Percentiles rank a stretch among this genome's conserved stretches.
phyloP scores from a whole-genome alignment of 92 coral and sea anemone species.

The Pocillopora meandrina region DNA sequence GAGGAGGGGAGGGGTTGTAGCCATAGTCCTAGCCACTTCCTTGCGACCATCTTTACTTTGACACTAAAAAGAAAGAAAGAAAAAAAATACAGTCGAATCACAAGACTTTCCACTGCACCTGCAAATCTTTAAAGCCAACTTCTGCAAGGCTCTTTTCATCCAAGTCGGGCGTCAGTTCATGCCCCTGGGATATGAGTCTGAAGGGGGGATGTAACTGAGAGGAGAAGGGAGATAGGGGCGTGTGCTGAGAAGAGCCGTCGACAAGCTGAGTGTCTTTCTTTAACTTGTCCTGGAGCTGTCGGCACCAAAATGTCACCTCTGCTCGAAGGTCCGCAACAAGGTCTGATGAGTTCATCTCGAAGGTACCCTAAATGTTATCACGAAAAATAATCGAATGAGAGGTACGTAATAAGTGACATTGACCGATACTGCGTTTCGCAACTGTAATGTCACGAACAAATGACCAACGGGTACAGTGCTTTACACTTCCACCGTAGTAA shows the following conservation, averaged over 20 bases:
- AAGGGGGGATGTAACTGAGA: slow-evolving; percentile 93
- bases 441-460: too few species aligned
- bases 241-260: slow-evolving; percentile 69
- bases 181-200: slow-evolving; percentile 97
- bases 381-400: neutral
- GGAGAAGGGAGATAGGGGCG: slow-evolving; percentile 87
- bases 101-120: slow-evolving; percentile 47
- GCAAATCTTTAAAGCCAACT: slow-evolving; percentile 97
- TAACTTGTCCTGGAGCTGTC: slow-evolving; percentile 83
- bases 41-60: too few species aligned
- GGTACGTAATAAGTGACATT: too few species aligned
- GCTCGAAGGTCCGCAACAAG: slow-evolving; percentile 97
- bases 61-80: too few species aligned
- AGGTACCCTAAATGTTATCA: slow-evolving; percentile 77
- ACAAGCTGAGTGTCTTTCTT: slow-evolving; percentile 61
- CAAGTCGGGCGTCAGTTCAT: slow-evolving; percentile 94
- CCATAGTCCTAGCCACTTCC: too few species aligned
- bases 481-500: too few species aligned
- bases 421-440: too few species aligned
- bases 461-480: too few species aligned
- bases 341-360: slow-evolving; percentile 95
- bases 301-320: slow-evolving; percentile 98
- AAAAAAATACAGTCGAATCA: too few species aligned
- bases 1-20: too few species aligned
- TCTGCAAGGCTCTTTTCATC: slow-evolving; percentile 97